Evolutionary conservation across 2,113 vertebrate species (phyloP).

Genomic region (Sminthopsis crassicaudata): DNA sequence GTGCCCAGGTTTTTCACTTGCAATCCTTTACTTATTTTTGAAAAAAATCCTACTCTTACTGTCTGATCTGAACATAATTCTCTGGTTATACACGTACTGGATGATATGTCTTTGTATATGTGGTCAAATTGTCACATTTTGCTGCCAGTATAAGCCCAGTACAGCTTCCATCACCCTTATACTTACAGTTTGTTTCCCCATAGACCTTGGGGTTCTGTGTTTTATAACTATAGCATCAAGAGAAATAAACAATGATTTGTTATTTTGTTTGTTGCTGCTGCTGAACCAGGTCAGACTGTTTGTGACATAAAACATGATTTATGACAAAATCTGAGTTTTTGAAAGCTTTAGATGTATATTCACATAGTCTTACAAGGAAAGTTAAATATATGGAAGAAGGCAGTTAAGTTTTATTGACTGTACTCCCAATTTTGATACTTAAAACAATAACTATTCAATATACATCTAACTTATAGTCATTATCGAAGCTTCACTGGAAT

Average conservation of each 20-base stretch:
- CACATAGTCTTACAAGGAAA: neutral
- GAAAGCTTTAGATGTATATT: neutral
- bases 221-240: neutral
- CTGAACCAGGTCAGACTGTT: neutral
- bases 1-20: neutral
- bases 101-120: neutral
- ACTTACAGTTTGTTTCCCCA: neutral
- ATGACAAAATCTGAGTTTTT: neutral
- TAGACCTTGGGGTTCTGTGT: neutral
- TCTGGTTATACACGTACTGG: neutral
- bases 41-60: neutral
- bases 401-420: neutral
- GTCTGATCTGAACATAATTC: neutral
- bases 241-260: neutral
- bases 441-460: neutral
- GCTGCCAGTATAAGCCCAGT: neutral
- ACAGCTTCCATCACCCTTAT: neutral
- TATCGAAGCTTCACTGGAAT: neutral
- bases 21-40: neutral
- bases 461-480: neutral
- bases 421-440: neutral
- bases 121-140: neutral
- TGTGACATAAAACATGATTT: neutral
- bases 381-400: neutral
- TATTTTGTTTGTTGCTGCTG: neutral